Conservation (phyloP, 2,113 vertebrate genomes). For the Falco punctatus region DNA sequence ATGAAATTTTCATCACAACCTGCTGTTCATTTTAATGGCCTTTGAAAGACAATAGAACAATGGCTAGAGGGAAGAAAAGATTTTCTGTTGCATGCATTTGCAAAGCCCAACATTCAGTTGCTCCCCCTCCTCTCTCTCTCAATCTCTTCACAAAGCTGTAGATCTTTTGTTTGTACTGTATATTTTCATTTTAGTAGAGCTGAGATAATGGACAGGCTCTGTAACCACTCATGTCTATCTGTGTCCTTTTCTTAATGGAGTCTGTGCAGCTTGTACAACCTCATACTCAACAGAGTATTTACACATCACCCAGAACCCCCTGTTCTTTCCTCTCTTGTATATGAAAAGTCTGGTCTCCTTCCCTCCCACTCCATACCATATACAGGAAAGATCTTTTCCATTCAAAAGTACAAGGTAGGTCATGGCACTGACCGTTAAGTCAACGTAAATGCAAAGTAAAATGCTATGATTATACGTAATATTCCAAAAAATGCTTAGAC, state of each 20-base stretch:
- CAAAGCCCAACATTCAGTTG: constrained; percentile 75
- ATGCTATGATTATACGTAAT: not conserved
- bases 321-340: not conserved
- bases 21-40: constrained; percentile 97
- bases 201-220: constrained; percentile 78
- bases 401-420: not conserved
- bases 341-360: not conserved
- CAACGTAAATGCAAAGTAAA: not conserved
- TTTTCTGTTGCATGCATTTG: constrained; percentile 82
- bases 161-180: constrained; percentile 79
- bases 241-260: constrained; percentile 78
- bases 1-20: constrained; percentile 99
- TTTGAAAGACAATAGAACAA: constrained; percentile 95
- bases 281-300: constrained; percentile 16
- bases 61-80: constrained; percentile 83
- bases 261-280: constrained; percentile 66
- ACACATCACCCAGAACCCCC: not conserved
- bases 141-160: constrained; percentile 72
- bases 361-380: not conserved
- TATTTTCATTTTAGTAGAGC: constrained; percentile 72
- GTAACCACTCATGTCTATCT: constrained; percentile 69
- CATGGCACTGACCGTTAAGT: not conserved
- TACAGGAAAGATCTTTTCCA: not conserved
- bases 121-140: constrained; percentile 58
- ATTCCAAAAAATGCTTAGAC: not conserved